Evolutionary conservation across 2,888 invertebrate genomes (phyloP), one percentile per base, ranked within the genome.

Genomic region (Mesodorylaimus sp.): DNA sequence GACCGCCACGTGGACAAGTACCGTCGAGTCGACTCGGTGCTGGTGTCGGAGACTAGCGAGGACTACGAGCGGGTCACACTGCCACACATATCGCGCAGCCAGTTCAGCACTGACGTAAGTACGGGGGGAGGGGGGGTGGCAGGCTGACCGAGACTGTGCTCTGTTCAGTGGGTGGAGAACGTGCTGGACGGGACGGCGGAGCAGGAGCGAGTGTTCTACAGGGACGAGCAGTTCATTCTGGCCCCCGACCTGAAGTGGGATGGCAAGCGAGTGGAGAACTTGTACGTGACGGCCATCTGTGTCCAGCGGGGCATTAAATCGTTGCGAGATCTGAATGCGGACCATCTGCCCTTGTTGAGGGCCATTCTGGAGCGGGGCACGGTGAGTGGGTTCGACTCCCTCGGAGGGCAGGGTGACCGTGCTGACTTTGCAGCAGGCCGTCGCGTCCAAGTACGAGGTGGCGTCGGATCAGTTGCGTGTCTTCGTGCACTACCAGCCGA

Each of bases 241-340:
- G 62, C 89, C 1, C 89, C 88, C 0, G 97, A 99, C 70, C 73
- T 93, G 50, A 99, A 97, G 69, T 97, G 97, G 95, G 83, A 91
- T 69, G 83, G 85, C 16, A 68, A 76, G 42, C 70, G 73, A 44
- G 56, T 78, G 21, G 82, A 84, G 61, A 80, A 81, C 0, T 69
- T 99, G 16, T 88, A 95, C 66, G 69, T 86, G 5, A 70, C 88
- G 49, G 93, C 84, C 0, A 78, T 99, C 51, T 75, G 80, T 0
- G 76, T 79, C 57, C 74, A 76, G 55, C 77, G 74, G 56, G 78
- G 76, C 45, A 75, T 99, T 3, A 81, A 79, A 66, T 87, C 86
- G 0, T 61, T 97, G 32, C 73, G 97, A 58, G 88, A 91, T 66
- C 74, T 97, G 50, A 79, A 77, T 49, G 73, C 61, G 0, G 73